Conservation (phyloP, 2,113 vertebrate genomes). For the Crypturellus undulatus region DNA sequence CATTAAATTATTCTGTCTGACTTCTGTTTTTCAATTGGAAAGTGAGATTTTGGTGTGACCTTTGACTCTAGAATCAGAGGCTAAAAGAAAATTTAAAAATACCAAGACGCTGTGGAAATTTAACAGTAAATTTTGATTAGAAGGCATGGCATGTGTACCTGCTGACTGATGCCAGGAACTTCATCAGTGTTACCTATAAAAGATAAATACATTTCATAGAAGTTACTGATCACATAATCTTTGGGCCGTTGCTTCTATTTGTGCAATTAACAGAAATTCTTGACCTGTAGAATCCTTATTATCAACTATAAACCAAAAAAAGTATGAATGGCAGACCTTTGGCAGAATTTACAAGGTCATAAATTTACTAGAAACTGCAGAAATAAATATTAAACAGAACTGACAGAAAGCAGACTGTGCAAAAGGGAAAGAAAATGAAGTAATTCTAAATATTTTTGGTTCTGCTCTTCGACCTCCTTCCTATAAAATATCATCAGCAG, state of each 20-base stretch:
- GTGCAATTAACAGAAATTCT: neutral
- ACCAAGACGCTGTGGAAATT: neutral
- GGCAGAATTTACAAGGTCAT: neutral
- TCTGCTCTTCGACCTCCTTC: neutral
- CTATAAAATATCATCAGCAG: neutral
- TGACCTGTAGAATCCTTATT: neutral
- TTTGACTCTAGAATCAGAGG: neutral
- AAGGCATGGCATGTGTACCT: neutral
- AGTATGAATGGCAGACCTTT: neutral
- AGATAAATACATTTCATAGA: neutral
- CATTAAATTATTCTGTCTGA: neutral
- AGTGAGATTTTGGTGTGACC: neutral
- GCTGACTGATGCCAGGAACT: neutral
- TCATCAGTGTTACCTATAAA: neutral
- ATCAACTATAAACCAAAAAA: neutral
- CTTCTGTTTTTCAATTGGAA: neutral
- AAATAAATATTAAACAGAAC: neutral
- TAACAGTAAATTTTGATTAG: neutral
- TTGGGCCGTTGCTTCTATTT: neutral
- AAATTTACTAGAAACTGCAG: neutral
- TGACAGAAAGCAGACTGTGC: neutral
- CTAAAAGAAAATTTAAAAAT: neutral
- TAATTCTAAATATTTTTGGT: conserved; percentile 16
- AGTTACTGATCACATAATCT: neutral
- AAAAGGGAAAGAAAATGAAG: neutral